These are phyloP conservation scores for Drosophila anceps DNA, from an alignment of 2,888 invertebrate species.

Conservation along the genomic window DNA sequence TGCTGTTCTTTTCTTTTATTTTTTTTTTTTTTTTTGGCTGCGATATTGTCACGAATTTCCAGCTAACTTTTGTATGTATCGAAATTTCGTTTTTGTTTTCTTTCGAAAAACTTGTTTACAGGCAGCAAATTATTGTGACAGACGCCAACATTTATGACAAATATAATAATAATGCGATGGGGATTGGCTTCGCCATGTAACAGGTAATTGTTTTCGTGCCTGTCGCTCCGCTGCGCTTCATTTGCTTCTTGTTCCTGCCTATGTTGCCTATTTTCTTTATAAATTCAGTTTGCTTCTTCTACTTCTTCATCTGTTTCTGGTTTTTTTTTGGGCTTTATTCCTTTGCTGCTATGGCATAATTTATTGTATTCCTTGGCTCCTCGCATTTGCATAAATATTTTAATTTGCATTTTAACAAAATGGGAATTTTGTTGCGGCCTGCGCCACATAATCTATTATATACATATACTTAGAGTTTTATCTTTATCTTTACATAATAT, in stretches of 20 bases:
- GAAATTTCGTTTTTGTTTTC: constrained; percentile 11
- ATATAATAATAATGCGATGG: constrained; percentile 39
- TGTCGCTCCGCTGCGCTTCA: constrained; percentile 49
- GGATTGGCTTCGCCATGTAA: constrained; percentile 55
- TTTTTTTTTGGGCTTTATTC: constrained; percentile 8
- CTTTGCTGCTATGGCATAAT: constrained; percentile 64
- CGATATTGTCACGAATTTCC: constrained; percentile 50
- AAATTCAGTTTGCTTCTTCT: constrained; percentile 3
- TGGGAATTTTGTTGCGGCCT: constrained; percentile 48
- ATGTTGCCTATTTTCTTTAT: neutral
- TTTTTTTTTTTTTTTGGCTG: constrained; percentile 1
- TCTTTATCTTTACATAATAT: neutral
- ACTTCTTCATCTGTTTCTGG: neutral
- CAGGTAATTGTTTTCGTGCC: constrained; percentile 68
- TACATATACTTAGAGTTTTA: constrained; percentile 12
- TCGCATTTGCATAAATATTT: constrained; percentile 76
- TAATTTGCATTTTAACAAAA: constrained; percentile 77
- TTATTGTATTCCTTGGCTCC: constrained; percentile 64
- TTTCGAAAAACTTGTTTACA: constrained; percentile 52
- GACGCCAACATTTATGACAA: constrained; percentile 68
- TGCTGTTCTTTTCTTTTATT: neutral
- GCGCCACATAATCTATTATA: constrained; percentile 33
- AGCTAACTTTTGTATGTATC: constrained; percentile 37
- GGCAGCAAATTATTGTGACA: constrained; percentile 67
- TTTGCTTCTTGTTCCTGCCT: constrained; percentile 42